These are phyloP conservation scores for Carterocephalus palaemon DNA, from an alignment of 2,888 invertebrate species.

Conservation along the genomic window DNA sequence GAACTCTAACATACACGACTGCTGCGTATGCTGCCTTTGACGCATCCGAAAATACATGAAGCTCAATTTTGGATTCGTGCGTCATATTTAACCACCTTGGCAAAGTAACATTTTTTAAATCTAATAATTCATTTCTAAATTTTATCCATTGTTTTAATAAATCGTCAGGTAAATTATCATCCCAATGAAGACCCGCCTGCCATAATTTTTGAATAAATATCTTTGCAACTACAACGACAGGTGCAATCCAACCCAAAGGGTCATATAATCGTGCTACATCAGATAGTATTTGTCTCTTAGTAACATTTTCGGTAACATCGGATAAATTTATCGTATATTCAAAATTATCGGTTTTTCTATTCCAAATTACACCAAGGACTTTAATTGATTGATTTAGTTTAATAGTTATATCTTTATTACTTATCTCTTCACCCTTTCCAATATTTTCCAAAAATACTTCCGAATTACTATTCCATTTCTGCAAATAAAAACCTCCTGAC, in stretches of 20 bases:
- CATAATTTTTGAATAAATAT: too few relatives aligned
- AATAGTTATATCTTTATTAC: too few relatives aligned
- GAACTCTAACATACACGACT: neutral
- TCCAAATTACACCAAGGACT: conserved; percentile 36
- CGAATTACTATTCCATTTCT: conserved; percentile 37
- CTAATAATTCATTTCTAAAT: too few relatives aligned
- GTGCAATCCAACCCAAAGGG: conserved; percentile 36
- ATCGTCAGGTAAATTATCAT: too few relatives aligned
- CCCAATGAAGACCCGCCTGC: too few relatives aligned
- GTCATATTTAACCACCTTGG: too few relatives aligned
- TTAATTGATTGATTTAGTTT: too few relatives aligned
- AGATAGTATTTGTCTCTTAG: conserved; percentile 33
- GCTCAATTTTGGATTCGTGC: too few relatives aligned
- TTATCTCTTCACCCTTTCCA: conserved; percentile 14
- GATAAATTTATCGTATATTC: conserved; percentile 28
- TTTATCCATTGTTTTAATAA: too few relatives aligned
- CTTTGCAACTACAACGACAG: conserved; percentile 18
- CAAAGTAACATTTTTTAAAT: too few relatives aligned
- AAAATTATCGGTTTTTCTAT: conserved; percentile 30
- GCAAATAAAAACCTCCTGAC: conserved; percentile 33
- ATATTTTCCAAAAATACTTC: conserved; percentile 28
- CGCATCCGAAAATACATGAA: too few relatives aligned
- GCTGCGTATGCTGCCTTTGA: neutral
- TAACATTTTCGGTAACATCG: conserved; percentile 14
- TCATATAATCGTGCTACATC: conserved; percentile 36